phyloP scores from a whole-genome alignment of 2,888 invertebrate genomes.

The Troglohyphantes excavatus region DNA sequence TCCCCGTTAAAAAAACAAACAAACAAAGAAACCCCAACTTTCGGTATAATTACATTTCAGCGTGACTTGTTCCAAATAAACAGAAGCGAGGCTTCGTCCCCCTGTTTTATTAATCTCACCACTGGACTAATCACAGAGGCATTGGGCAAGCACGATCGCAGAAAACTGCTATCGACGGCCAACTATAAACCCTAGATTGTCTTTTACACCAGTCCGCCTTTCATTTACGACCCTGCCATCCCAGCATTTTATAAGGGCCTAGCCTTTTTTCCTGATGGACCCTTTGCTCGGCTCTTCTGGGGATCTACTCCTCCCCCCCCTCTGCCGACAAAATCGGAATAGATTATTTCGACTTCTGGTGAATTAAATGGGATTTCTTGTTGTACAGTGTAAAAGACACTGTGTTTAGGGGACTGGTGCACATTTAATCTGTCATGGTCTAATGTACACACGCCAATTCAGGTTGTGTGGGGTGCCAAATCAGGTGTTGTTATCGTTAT shows the following conservation, averaged over 20 bases:
- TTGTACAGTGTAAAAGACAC: too few relatives aligned
- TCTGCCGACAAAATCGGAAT: neutral
- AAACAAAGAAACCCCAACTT: neutral
- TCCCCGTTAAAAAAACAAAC: neutral
- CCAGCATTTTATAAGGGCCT: constrained; percentile 51
- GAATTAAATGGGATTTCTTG: neutral
- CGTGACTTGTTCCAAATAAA: constrained; percentile 32
- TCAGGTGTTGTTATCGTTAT: too few relatives aligned
- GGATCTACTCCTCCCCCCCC: too few relatives aligned
- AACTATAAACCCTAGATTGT: constrained; percentile 77
- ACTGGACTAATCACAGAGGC: constrained; percentile 61
- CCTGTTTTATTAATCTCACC: constrained; percentile 74
- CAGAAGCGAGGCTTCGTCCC: constrained; percentile 38
- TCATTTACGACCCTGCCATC: constrained; percentile 67
- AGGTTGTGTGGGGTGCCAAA: too few relatives aligned
- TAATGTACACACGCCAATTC: too few relatives aligned
- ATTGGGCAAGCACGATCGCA: constrained; percentile 66
- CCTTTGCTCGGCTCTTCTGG: neutral
- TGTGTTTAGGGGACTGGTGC: too few relatives aligned
- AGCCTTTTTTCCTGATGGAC: constrained; percentile 27
- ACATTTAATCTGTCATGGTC: too few relatives aligned
- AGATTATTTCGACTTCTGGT: neutral
- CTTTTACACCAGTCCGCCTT: constrained; percentile 72
- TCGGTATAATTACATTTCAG: constrained; percentile 47
- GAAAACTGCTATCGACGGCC: constrained; percentile 69